Evolutionary conservation across 2,888 invertebrate genomes (phyloP), one percentile per base, ranked within the genome.

Genomic region (Scaptomyza tumidula): DNA sequence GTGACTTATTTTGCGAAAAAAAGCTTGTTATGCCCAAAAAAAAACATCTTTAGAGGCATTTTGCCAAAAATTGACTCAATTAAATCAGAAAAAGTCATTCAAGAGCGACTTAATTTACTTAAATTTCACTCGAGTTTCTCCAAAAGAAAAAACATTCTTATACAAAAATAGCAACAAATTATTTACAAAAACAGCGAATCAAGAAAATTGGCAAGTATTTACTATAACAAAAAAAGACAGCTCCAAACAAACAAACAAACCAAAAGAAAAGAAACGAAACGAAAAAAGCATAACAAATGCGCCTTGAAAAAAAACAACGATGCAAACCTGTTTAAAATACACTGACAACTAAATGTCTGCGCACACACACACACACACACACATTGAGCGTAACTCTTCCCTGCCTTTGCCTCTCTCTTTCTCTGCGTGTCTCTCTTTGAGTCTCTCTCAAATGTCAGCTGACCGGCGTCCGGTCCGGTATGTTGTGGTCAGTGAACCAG

Each of bases 201-300:
- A 57, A 68, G 62, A 78, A 80, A 81, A 75, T 78, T 75, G 75
- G 63, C 67, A 46, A 60, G 48, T 53, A 70, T 76, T 79, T 76
- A 60, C 56, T 48, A 55, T 50, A 45, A 0, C 57, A 62, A 58
- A 0, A 59, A 62, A 58, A 56, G 35, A 27, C 16, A 62, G 53
- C 27, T 31, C n/a, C 54, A 7, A 14, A 39, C n/a, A 37, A 39
- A 14, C 33, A 33, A 19, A 19, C 19, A 35, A 35, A 35, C 35
- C 29, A 29, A 29, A 29, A 29, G 29, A n/a, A n/a, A n/a, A 6
- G 5, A 37, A 64, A 65, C 69, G 58, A 11, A 52, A 75, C 71
- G 54, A 81, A 82, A 19, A 77, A 85, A 80, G 69, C 86, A 78
- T 82, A 78, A 85, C 83, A 80, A 82, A 82, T 80, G 82, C 80